Percentiles rank a stretch among this genome's conserved stretches.
Evolutionary conservation across 2,888 invertebrate species (phyloP).

Genomic region (Rhopalosiphum nymphaeae): DNA sequence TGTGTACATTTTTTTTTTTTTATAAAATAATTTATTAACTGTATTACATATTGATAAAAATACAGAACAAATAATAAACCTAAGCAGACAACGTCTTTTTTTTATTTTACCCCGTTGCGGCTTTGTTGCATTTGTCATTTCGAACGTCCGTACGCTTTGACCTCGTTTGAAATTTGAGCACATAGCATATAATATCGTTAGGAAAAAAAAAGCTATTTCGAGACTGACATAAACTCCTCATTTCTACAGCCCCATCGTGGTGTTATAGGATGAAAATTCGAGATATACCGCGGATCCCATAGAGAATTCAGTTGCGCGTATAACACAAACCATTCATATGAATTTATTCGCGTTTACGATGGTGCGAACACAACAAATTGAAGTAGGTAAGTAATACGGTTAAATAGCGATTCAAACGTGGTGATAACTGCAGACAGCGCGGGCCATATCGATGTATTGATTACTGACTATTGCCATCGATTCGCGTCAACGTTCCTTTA

Average conservation of each 20-base stretch:
- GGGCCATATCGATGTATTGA: not conserved
- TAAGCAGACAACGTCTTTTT: not conserved
- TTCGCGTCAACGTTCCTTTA: not conserved
- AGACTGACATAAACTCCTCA: not conserved
- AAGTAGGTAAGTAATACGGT: not conserved
- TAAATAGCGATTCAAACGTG: not conserved
- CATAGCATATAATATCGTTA: not conserved
- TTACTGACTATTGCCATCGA: not conserved
- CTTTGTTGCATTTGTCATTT: not conserved
- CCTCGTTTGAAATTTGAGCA: not conserved
- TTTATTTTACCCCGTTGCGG: not conserved
- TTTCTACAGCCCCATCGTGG: not conserved
- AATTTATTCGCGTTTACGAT: not conserved
- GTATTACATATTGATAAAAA: not conserved
- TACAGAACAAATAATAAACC: not conserved
- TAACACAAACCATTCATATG: not conserved
- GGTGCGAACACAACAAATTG: not conserved
- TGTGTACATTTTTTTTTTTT: conserved; percentile 30
- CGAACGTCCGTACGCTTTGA: not conserved
- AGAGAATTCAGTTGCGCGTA: not conserved
- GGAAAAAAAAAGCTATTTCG: not conserved
- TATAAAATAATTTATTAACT: conserved; percentile 17
- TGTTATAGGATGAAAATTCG: not conserved
- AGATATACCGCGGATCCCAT: not conserved
- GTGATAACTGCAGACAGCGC: not conserved